Percentiles rank a stretch among this genome's conserved stretches.
Evolutionary conservation across 2,113 vertebrate species (phyloP).

Genomic region (Nestor notabilis): DNA sequence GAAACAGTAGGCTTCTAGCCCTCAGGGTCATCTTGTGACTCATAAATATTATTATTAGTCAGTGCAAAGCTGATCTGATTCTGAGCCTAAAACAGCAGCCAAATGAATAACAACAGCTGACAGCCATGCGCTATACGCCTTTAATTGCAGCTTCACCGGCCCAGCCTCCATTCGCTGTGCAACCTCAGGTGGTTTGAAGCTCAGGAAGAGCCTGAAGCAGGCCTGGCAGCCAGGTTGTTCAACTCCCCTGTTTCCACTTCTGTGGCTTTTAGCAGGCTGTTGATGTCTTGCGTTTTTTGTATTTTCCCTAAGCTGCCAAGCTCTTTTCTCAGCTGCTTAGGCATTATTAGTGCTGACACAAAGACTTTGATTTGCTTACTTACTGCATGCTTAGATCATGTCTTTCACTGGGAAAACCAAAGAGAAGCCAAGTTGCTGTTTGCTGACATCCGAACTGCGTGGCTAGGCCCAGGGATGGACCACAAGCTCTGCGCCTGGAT

Average conservation of each 20-base stretch:
- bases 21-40: background rate
- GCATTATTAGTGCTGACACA: background rate
- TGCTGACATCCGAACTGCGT: rapidly evolving
- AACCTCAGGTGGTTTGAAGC: background rate
- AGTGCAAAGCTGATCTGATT: background rate
- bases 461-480: background rate
- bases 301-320: background rate
- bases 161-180: background rate
- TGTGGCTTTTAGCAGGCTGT: background rate
- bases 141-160: background rate
- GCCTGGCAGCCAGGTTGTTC: background rate
- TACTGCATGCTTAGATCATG: background rate
- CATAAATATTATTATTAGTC: slow-evolving; percentile 30
- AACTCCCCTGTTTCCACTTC: background rate
- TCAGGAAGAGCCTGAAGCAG: background rate
- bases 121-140: background rate
- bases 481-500: background rate
- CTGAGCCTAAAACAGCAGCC: slow-evolving; percentile 3
- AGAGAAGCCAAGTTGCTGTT: background rate
- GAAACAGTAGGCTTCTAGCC: background rate
- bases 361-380: background rate
- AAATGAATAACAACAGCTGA: slow-evolving; percentile 30
- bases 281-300: background rate
- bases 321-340: background rate
- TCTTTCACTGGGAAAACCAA: background rate